Conservation (phyloP, 2,797 vertebrate species). For the Dendrocincla fuliginosa region DNA sequence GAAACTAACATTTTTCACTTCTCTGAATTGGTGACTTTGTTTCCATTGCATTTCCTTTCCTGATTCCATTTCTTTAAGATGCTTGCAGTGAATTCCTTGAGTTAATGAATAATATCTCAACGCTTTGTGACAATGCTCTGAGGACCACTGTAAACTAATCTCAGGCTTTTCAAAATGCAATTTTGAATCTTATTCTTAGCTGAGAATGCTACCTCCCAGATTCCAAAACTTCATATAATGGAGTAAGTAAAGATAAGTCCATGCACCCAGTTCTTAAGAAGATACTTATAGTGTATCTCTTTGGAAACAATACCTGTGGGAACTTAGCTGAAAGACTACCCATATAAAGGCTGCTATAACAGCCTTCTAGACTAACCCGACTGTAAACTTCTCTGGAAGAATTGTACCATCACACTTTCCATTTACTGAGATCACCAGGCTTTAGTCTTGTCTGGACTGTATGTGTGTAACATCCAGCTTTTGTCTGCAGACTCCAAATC, state of each 20-base stretch:
- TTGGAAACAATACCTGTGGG: background rate
- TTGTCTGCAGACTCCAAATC: background rate
- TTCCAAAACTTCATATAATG: background rate
- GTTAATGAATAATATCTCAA: background rate
- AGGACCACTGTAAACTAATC: background rate
- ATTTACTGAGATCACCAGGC: background rate
- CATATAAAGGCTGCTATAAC: background rate
- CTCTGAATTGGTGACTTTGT: background rate
- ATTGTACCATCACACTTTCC: background rate
- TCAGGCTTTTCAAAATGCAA: background rate
- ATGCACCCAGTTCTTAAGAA: background rate
- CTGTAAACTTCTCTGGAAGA: background rate
- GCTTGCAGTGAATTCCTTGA: background rate
- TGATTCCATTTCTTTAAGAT: background rate
- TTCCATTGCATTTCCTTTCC: background rate
- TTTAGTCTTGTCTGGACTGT: background rate
- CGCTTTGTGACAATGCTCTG: background rate
- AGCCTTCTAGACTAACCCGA: background rate
- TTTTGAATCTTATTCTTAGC: background rate
- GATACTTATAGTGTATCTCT: background rate
- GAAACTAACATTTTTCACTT: background rate
- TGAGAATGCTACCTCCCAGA: background rate
- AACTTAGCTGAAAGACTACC: background rate
- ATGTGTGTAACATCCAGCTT: background rate
- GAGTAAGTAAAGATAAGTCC: background rate